A percentile compares a stretch with the other conserved stretches of the same genome.
Conservation (phyloP, 1,140 invertebrate genomes). For the Lepidurus apus region DNA sequence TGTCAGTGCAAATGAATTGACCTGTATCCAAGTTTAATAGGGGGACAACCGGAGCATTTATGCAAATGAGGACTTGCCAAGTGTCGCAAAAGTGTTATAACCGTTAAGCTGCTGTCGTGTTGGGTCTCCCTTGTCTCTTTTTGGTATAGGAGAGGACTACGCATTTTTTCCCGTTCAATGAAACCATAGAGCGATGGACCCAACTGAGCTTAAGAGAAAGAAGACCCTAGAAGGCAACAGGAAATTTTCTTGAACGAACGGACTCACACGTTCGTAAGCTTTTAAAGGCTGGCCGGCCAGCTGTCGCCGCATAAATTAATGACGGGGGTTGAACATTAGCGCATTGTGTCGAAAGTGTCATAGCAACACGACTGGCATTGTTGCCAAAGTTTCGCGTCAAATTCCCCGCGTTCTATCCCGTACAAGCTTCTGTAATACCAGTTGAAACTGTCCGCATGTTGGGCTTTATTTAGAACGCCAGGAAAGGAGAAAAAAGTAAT, state of each 20-base stretch:
- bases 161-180: neutral
- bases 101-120: constrained; percentile 14
- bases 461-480: neutral
- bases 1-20: neutral
- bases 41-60: neutral
- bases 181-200: neutral
- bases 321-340: constrained; percentile 8
- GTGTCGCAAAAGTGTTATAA: constrained; percentile 18
- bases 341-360: neutral
- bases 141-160: neutral
- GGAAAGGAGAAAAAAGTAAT: neutral
- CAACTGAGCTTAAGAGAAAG: neutral
- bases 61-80: neutral
- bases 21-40: neutral
- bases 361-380: neutral
- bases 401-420: neutral
- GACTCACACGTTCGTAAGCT: neutral
- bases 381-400: neutral
- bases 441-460: neutral
- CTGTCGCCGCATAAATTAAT: constrained; percentile 21
- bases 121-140: neutral
- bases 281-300: neutral
- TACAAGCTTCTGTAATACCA: neutral
- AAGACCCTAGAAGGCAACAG: constrained; percentile 1
- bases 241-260: constrained; percentile 9